Percentiles rank a stretch among this genome's conserved stretches.
Conservation (phyloP, 1,140 invertebrate genomes). For the Ostrea denselamellosa region DNA sequence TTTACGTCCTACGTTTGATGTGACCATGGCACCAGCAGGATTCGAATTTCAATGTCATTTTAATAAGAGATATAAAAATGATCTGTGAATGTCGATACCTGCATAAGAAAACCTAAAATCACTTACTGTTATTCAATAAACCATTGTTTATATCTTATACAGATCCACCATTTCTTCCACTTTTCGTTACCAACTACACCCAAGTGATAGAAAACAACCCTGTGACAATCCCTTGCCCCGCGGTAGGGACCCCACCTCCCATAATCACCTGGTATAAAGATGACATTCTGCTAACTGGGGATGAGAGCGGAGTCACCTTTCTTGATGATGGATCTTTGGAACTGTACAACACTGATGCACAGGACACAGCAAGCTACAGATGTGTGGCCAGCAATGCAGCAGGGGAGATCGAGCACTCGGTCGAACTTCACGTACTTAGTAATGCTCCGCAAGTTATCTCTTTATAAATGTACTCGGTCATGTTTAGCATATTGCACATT, state of each 20-base stretch:
- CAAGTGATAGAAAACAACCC: slow-evolving; percentile 71
- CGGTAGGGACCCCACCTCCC: slow-evolving; percentile 79
- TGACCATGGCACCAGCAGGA: too few relatives aligned
- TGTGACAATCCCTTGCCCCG: slow-evolving; percentile 77
- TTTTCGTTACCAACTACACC: slow-evolving; percentile 60
- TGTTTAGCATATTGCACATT: too few relatives aligned
- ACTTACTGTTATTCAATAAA: not conserved
- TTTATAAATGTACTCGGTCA: too few relatives aligned
- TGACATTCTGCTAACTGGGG: slow-evolving; percentile 60
- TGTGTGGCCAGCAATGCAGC: slow-evolving; percentile 80
- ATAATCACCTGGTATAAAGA: slow-evolving; percentile 80
- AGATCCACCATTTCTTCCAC: slow-evolving; percentile 66
- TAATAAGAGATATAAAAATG: too few relatives aligned
- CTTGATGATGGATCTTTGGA: slow-evolving; percentile 71
- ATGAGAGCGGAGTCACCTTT: slow-evolving; percentile 58
- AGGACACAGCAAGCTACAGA: slow-evolving; percentile 78
- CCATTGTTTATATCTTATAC: slow-evolving; percentile 38
- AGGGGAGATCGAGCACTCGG: slow-evolving; percentile 74
- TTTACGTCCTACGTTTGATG: too few relatives aligned
- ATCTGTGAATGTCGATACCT: not conserved
- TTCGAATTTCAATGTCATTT: too few relatives aligned
- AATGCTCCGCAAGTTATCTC: slow-evolving; percentile 35
- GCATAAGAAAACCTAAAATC: not conserved
- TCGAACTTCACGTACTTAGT: slow-evolving; percentile 78
- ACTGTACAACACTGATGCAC: slow-evolving; percentile 61